A percentile compares a stretch with the other conserved stretches of the same genome.
Conservation (phyloP, 2,797 vertebrate species). For the Melanotaenia trifasciata region DNA sequence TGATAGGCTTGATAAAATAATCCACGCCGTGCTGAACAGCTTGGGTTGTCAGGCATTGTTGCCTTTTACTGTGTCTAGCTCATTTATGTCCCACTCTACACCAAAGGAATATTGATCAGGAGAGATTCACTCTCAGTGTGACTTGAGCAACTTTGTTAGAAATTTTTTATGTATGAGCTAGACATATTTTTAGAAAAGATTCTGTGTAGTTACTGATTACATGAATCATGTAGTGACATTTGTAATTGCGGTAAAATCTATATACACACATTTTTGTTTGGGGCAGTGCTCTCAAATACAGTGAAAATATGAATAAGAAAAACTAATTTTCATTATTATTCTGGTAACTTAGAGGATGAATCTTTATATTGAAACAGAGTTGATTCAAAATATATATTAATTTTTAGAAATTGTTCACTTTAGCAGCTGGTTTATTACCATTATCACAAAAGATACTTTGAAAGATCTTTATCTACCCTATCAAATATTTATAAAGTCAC, state of each 20-base stretch:
- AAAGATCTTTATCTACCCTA: not conserved
- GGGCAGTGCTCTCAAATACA: too few species aligned
- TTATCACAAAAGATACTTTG: too few species aligned
- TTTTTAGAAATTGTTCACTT: too few species aligned
- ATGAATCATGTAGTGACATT: not conserved
- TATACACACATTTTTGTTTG: too few species aligned
- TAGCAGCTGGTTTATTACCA: too few species aligned
- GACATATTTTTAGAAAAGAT: not conserved
- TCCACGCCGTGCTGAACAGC: slow-evolving; percentile 74
- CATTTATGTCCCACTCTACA: slow-evolving; percentile 67
- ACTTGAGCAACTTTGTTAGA: slow-evolving; percentile 43
- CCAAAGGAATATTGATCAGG: slow-evolving; percentile 77
- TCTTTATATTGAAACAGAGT: too few species aligned
- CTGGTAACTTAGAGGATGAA: too few species aligned
- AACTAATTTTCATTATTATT: too few species aligned
- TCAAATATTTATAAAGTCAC: not conserved
- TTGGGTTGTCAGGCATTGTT: slow-evolving; percentile 80
- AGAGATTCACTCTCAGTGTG: slow-evolving; percentile 47
- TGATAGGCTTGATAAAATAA: slow-evolving; percentile 79
- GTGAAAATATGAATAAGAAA: too few species aligned
- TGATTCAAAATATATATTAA: too few species aligned
- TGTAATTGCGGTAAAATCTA: not conserved
- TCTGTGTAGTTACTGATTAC: not conserved
- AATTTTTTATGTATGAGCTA: slow-evolving; percentile 19
- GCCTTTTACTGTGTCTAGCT: slow-evolving; percentile 77